phyloP scores from a whole-genome alignment of 2,113 vertebrate species.

The Bettongia penicillata region DNA sequence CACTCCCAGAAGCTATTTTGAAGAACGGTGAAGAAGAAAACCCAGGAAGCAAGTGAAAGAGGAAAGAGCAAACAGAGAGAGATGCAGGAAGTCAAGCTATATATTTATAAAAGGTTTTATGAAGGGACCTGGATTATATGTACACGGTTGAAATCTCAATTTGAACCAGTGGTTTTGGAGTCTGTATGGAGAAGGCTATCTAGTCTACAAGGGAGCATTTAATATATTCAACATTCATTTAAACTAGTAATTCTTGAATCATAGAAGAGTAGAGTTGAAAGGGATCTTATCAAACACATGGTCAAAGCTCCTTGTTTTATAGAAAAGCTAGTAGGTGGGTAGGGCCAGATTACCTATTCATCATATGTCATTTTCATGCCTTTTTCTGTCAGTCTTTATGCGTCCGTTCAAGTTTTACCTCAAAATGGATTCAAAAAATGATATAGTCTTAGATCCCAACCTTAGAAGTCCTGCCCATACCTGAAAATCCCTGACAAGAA shows the following conservation, averaged over 20 bases:
- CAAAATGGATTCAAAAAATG: not conserved
- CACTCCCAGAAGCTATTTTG: not conserved
- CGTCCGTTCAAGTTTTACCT: not conserved
- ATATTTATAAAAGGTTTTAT: not conserved
- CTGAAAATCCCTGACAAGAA: not conserved
- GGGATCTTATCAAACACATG: not conserved
- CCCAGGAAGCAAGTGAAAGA: not conserved
- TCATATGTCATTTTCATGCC: not conserved
- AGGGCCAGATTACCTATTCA: not conserved
- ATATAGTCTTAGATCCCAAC: not conserved
- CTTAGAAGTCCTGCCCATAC: not conserved
- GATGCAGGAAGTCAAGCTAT: not conserved
- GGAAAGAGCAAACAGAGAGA: not conserved
- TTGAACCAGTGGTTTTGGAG: too few relatives aligned
- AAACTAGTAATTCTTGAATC: not conserved
- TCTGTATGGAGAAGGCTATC: not conserved
- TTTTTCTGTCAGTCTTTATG: not conserved
- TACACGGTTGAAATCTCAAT: too few relatives aligned
- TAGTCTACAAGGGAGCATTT: not conserved
- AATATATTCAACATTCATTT: not conserved
- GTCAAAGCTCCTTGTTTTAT: not conserved
- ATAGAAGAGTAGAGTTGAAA: not conserved
- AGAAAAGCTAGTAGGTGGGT: not conserved
- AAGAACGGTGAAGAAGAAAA: not conserved
- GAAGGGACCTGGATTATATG: too few relatives aligned